Evolutionary conservation across 2,797 vertebrate species (phyloP).

Genomic region (Intellagama lesueurii): DNA sequence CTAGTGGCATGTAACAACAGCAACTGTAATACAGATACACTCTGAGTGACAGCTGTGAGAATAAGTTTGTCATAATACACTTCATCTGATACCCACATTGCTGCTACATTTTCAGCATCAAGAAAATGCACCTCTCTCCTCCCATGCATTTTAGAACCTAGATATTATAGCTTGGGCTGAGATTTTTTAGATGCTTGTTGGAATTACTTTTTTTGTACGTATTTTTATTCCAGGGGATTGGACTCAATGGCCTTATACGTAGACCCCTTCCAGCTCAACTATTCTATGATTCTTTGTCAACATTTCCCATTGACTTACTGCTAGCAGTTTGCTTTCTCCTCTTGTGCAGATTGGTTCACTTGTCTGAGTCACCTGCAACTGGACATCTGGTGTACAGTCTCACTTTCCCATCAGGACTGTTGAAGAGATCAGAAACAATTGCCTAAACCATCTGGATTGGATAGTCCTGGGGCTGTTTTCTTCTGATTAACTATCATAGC

Average conservation of each 20-base stretch:
- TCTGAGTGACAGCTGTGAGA: background rate
- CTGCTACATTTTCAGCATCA: background rate
- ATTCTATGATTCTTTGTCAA: background rate
- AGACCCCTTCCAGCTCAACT: too few relatives aligned
- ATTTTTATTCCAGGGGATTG: background rate
- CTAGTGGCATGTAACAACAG: too few relatives aligned
- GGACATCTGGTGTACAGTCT: background rate
- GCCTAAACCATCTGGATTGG: background rate
- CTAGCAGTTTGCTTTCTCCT: background rate
- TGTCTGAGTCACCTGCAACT: background rate
- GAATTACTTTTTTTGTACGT: background rate
- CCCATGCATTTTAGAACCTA: background rate
- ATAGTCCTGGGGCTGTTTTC: slow-evolving; percentile 36
- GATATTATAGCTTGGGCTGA: background rate
- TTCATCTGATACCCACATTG: background rate
- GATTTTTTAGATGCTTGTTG: background rate
- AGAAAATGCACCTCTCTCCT: background rate
- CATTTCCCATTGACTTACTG: background rate
- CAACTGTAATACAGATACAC: too few relatives aligned
- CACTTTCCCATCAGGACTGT: background rate
- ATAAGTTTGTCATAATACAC: background rate
- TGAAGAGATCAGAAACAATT: background rate
- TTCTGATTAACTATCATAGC: slow-evolving; percentile 49
- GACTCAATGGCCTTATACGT: too few relatives aligned
- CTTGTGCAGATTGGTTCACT: background rate